phyloP scores from a whole-genome alignment of 2,888 invertebrate species.

The Trypoxylon attenuatum region DNA sequence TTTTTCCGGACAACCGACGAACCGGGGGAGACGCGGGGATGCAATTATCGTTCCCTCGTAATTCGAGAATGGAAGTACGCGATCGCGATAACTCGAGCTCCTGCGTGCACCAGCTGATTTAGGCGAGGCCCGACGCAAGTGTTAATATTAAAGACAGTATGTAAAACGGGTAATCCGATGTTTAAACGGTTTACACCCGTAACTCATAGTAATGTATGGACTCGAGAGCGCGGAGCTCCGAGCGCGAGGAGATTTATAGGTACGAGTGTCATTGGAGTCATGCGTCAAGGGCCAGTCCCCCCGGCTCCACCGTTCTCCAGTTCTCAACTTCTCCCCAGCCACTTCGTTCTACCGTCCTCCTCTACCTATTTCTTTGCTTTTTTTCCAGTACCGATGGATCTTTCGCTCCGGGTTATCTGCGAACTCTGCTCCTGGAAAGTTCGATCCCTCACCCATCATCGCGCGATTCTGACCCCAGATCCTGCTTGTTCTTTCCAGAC shows the following conservation, averaged over 20 bases:
- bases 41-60: not conserved
- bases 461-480: no score
- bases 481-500: no score
- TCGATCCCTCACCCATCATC: not conserved
- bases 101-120: constrained; percentile 36
- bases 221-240: constrained; percentile 61
- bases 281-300: constrained; percentile 62
- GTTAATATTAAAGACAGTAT: constrained; percentile 71
- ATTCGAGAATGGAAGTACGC: not conserved
- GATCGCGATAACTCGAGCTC: constrained; percentile 24
- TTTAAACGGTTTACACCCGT: constrained; percentile 73
- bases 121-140: constrained; percentile 54
- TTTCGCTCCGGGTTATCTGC: not conserved
- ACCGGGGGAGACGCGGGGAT: not conserved
- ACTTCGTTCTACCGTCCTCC: constrained; percentile 2
- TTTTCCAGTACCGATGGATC: not conserved
- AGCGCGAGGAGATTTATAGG: constrained; percentile 70
- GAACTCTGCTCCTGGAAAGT: not conserved
- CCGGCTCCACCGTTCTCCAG: constrained; percentile 10
- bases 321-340: not conserved
- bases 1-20: no score
- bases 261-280: constrained; percentile 72
- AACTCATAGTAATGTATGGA: constrained; percentile 73
- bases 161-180: constrained; percentile 72
- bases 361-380: not conserved